Base-by-base conservation (phyloP, 2,113 vertebrate species). In the Limanda limanda region DNA sequence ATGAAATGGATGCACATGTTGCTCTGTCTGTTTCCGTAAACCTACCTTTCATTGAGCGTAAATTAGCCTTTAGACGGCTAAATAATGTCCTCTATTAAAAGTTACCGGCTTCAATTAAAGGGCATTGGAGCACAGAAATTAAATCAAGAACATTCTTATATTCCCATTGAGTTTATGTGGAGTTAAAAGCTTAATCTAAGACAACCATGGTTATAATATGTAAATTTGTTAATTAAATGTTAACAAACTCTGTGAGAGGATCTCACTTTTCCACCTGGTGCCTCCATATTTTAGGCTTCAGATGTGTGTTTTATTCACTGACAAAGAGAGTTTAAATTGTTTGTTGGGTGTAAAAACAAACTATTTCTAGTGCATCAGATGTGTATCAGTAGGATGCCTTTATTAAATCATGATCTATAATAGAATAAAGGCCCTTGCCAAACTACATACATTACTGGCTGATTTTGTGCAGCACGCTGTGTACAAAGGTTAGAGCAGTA, bases 221-320 rank as follows among this genome's bases (percentile, higher is more conserved):
- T 70, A 15, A 71, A 74, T 73, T 35, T 18, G 25, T 66, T 25
- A 59, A 84, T 74, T 45, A 65, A 72, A 76, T 5, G n/a, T 35
- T 23, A 66, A 42, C 40, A 65, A 47, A 45, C 20, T 40, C 17
- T 31, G 31, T 31, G 31, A 31, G 31, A 31, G 6, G 31, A 31
- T 31, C 31, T 31, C 31, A 31, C 31, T 31, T 31, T 31, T 31
- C 31, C 31, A 31, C 31, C 31, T 31, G 31, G 31, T 31, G 31
- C 6, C 31, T 31, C 2, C 4, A 23, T 4, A 52, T 35, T 3
- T n/a, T 45, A 18, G n/a, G 10, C 7, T 23, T 71, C 1, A 11
- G 52, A 31, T 6, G 31, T 31, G 5, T 31, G 52, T 12, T 20
- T 31, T 31, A 7, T 31, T 31, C 31, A 31, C 48, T 18, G 3